Conservation (phyloP, 2,888 invertebrate genomes). For the Portevinia maculata region DNA sequence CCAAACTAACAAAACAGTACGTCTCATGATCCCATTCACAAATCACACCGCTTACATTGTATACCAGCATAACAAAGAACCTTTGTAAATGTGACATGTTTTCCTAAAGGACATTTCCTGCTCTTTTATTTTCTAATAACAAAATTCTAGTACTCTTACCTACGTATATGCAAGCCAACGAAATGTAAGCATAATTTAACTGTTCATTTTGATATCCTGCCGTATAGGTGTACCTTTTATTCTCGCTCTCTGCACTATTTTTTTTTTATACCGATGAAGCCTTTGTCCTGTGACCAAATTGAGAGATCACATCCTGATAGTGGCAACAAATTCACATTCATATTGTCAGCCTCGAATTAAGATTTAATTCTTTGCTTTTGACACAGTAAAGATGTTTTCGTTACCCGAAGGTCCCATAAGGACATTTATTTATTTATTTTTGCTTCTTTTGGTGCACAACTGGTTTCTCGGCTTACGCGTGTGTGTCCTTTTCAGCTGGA, state of each 20-base stretch:
- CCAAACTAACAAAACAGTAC: constrained; percentile 63
- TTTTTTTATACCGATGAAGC: too few relatives aligned
- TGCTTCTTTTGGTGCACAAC: constrained; percentile 25
- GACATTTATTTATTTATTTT: constrained; percentile 13
- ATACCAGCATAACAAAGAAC: constrained; percentile 50
- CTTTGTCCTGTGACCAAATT: constrained; percentile 66
- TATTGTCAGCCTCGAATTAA: constrained; percentile 67
- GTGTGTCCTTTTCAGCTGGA: constrained; percentile 67
- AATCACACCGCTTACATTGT: constrained; percentile 53
- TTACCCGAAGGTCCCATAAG: constrained; percentile 38
- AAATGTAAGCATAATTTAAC: constrained; percentile 50
- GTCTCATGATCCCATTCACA: constrained; percentile 67
- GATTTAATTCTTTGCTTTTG: constrained; percentile 69
- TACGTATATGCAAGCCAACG: constrained; percentile 1
- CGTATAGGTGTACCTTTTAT: constrained; percentile 13
- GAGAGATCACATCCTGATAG: constrained; percentile 69
- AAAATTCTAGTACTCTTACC: constrained; percentile 22
- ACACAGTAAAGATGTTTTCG: constrained; percentile 55
- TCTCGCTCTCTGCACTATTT: constrained; percentile 10
- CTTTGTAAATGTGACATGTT: constrained; percentile 65
- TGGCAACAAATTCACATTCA: constrained; percentile 58
- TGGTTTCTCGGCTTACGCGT: constrained; percentile 59
- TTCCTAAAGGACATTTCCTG: constrained; percentile 72
- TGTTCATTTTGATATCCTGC: constrained; percentile 68
- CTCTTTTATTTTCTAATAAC: constrained; percentile 60